These are phyloP conservation scores for Drosophila paranaensis DNA, from an alignment of 2,888 invertebrate species.

Conservation along the genomic window DNA sequence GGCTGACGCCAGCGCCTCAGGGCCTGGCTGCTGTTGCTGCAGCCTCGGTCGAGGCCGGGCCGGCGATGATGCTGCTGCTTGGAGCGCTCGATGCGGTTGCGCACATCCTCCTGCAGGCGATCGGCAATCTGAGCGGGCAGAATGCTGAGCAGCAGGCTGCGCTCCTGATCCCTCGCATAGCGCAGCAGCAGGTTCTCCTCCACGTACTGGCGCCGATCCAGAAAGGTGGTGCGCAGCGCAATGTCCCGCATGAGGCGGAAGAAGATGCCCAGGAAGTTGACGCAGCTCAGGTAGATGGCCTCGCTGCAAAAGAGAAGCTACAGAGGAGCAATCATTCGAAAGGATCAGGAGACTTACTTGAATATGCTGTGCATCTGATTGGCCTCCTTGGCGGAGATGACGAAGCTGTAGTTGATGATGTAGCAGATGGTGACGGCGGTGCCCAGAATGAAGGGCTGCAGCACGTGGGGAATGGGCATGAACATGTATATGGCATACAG, in stretches of 20 bases:
- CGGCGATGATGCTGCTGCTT: conserved; percentile 82
- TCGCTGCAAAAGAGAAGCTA: conserved; percentile 84
- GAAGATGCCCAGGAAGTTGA: conserved; percentile 94
- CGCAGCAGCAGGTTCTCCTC: conserved; percentile 93
- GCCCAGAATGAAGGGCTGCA: conserved; percentile 89
- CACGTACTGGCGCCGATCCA: conserved; percentile 94
- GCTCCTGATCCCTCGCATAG: conserved; percentile 95
- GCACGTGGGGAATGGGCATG: conserved; percentile 91
- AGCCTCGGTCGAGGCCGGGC: conserved; percentile 37
- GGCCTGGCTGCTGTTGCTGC: conserved; percentile 54
- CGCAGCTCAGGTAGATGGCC: conserved; percentile 86
- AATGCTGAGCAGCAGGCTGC: conserved; percentile 93
- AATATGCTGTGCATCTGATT: conserved; percentile 85
- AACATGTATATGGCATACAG: conserved; percentile 93
- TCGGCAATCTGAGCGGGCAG: conserved; percentile 93
- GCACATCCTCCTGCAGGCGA: conserved; percentile 87
- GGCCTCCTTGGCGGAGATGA: conserved; percentile 79
- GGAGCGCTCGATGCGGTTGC: conserved; percentile 86
- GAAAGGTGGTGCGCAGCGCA: conserved; percentile 93
- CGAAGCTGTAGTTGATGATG: conserved; percentile 86
- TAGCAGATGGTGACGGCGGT: conserved; percentile 89
- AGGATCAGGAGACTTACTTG: conserved; percentile 80
- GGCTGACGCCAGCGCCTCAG: conserved; percentile 83
- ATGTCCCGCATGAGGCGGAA: conserved; percentile 95
- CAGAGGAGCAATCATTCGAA: neutral